phyloP scores from a whole-genome alignment of 2,797 vertebrate genomes.

The Eulemur albifrons region DNA sequence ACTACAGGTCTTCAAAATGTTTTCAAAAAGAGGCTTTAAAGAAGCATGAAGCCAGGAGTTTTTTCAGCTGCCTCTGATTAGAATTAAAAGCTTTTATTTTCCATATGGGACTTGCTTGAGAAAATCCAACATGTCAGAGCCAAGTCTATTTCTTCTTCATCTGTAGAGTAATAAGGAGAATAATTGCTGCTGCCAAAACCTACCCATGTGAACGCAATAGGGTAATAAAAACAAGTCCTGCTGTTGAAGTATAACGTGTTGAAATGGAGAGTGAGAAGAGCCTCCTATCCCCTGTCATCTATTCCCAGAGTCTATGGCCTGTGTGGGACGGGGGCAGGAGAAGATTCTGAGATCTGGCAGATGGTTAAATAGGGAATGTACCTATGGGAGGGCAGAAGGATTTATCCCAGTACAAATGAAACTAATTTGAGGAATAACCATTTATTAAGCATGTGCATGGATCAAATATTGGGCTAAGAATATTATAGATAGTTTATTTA shows the following conservation, averaged over 20 bases:
- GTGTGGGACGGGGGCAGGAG: not conserved
- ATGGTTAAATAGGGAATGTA: slow-evolving; percentile 13
- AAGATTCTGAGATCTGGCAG: slow-evolving; percentile 24
- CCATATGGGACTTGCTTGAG: slow-evolving; percentile 54
- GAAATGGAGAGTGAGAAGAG: slow-evolving; percentile 23
- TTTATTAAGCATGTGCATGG: not conserved
- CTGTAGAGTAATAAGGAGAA: slow-evolving; percentile 51
- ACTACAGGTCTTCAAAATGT: not conserved
- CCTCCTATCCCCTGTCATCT: not conserved
- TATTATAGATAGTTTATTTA: not conserved
- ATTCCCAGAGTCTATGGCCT: not conserved
- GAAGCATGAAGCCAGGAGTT: not conserved
- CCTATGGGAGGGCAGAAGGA: not conserved
- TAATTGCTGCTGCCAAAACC: slow-evolving; percentile 52
- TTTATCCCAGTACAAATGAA: not conserved
- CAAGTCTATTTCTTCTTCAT: slow-evolving; percentile 67
- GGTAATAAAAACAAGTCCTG: slow-evolving; percentile 54
- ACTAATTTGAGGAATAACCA: not conserved
- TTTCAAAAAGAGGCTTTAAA: slow-evolving; percentile 34
- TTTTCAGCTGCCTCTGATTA: slow-evolving; percentile 41
- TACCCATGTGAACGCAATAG: slow-evolving; percentile 43
- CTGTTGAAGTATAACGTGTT: slow-evolving; percentile 6
- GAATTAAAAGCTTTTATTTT: slow-evolving; percentile 62
- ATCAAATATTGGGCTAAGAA: not conserved
- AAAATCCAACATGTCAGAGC: slow-evolving; percentile 61